Base-by-base conservation (phyloP, 2,888 invertebrate species). In the Merodon equestris region DNA sequence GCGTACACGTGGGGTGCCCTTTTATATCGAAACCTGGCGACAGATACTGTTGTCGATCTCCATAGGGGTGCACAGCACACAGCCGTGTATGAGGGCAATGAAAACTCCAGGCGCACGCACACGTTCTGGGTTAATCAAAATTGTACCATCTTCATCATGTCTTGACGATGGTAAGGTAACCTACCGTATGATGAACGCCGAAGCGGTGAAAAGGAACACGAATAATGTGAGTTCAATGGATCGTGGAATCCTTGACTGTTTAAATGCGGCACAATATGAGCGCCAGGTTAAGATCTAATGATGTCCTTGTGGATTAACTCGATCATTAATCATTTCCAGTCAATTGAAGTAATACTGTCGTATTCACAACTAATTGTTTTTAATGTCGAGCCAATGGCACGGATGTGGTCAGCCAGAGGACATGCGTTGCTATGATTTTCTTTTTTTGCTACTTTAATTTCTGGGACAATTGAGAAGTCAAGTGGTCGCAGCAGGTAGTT, bases 31-130 rank as follows among this genome's bases (percentile, higher is more conserved):
- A 72, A 81, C 76, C 82, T 83, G 83, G 83, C 84, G 83, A 83
- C 84, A 84, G 84, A 83, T 83, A 83, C 82, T 83, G 83, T 83
- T 84, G 84, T 84, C 81, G 74, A 82, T 82, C 83, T 63, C 84
- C 81, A 71, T 82, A 79, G 73, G 79, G 79, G 77, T 79, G 73
- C 70, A 60, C 58, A 27, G 67, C 66, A 61, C 50, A 27, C 42
- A 79, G 58, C 75, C 64, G 44, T 75, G 44, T 50, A 68, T 36
- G 54, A 40, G 63, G 48, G 66, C 72, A 57, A 27, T 27, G 27
- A 27, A 7, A 27, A 27, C 27, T 27, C 27, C 57, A 40, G 61
- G 45, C 50, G 40, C 63, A 56, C 71, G 60, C 73, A 74, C 79
- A 74, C 74, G 68, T 68, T 70, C 42, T 70, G 63, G 73, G 58